Evolutionary conservation across 2,797 vertebrate genomes (phyloP).

Genomic region (Galagoides demidoff): DNA sequence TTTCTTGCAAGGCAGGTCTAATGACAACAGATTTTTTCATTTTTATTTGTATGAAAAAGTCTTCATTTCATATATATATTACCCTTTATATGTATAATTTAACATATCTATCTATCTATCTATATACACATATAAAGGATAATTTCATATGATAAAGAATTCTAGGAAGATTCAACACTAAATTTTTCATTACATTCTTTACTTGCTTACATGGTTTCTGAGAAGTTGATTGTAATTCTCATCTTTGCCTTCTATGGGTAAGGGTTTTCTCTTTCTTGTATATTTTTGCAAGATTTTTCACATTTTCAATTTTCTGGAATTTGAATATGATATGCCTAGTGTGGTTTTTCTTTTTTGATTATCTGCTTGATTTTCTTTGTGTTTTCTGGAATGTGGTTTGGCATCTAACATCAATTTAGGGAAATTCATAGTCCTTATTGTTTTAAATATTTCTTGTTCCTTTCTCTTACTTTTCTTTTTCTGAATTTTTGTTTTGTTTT

Average conservation of each 20-base stretch:
- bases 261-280: neutral
- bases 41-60: neutral
- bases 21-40: neutral
- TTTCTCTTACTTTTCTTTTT: neutral
- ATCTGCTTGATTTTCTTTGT: neutral
- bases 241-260: neutral
- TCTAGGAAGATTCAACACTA: neutral
- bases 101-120: too few species aligned
- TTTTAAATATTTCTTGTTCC: neutral
- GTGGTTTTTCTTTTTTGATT: neutral
- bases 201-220: neutral
- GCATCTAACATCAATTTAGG: neutral
- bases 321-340: neutral
- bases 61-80: neutral
- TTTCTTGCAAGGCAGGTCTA: neutral
- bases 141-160: neutral
- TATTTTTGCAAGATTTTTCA: neutral
- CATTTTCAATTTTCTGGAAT: neutral
- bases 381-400: neutral
- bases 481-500: too few species aligned
- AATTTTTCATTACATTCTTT: neutral
- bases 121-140: neutral
- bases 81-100: too few species aligned
- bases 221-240: neutral
- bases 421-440: neutral